Base-by-base conservation (phyloP, 1,140 invertebrate species). In the Tetranychus cinnabarinus region DNA sequence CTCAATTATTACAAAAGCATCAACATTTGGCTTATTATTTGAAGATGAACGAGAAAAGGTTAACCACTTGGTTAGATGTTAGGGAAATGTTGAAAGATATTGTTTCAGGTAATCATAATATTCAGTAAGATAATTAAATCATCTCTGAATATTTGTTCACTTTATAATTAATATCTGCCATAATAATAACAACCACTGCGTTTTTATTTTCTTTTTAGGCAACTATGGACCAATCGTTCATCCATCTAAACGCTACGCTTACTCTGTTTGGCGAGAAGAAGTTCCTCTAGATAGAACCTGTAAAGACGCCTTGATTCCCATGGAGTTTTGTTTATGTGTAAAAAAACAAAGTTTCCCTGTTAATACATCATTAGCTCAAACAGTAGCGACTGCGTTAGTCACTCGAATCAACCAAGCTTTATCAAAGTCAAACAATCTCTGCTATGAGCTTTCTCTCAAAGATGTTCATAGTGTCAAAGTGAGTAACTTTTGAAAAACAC, bases 61-160 rank as follows among this genome's bases (percentile, higher is more conserved):
- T 61, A 45, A 65, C 59, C 0, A 64, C 62, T 15, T 61, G 70
- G 60, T 68, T 69, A 48, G 69, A 70, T 63, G 37, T 70, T 35
- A 61, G 70, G 50, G 39, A 67, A 59, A 65, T 63, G 35, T 48
- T 70, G 3, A 42, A 60, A 35, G 69, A 70, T 50, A 62, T 70
- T 45, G 61, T 33, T 58, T 66, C 56, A 61, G 23, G 23, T 42
- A 42, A 42, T 42, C 0, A 5, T 6, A 1, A 42, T 42, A 10
- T 42, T 42, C 5, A 42, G 0, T 1, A 6, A 42, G 10, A 42
- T 42, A 42, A 23, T 23, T 23, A 23, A 23, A 23, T 23, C 23
- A 23, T 23, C 23, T 23, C 23, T 23, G 23, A 23, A 23, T 23
- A 23, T 0, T 23, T 23, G 5, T 1, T 42, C 39, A 42, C 39